Conservation (phyloP, 1,140 invertebrate species). For the Macrocentrus cingulum region DNA sequence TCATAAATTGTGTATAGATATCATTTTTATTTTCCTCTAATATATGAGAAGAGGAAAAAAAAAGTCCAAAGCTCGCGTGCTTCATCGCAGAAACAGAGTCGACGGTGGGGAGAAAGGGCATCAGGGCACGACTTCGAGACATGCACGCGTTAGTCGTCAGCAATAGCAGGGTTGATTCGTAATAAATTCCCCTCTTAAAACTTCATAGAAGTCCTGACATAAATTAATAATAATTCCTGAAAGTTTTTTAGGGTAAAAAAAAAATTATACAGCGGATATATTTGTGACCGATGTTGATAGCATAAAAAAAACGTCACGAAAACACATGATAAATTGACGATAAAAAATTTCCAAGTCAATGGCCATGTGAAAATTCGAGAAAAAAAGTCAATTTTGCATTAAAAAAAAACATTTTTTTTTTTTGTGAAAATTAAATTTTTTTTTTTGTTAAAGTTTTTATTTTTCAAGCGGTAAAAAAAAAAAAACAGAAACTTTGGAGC, state of each 20-base stretch:
- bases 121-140: constrained; percentile 12
- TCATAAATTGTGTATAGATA: neutral
- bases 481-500: no score
- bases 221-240: constrained; percentile 19
- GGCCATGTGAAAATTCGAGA: no score
- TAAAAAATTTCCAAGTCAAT: no score
- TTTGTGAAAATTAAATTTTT: no score
- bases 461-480: no score
- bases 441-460: no score
- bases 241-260: neutral
- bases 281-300: no score
- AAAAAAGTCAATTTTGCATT: no score
- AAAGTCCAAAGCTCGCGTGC: constrained; percentile 21
- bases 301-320: no score
- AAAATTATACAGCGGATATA: no score
- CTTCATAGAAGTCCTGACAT: constrained; percentile 13
- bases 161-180: constrained; percentile 25
- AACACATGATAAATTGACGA: no score
- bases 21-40: neutral
- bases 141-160: constrained; percentile 19
- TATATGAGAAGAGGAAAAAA: neutral
- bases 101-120: neutral
- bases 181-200: constrained; percentile 27
- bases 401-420: no score
- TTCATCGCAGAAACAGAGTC: constrained; percentile 2